phyloP scores from a whole-genome alignment of 2,797 vertebrate genomes.

The Malurus splendens region DNA sequence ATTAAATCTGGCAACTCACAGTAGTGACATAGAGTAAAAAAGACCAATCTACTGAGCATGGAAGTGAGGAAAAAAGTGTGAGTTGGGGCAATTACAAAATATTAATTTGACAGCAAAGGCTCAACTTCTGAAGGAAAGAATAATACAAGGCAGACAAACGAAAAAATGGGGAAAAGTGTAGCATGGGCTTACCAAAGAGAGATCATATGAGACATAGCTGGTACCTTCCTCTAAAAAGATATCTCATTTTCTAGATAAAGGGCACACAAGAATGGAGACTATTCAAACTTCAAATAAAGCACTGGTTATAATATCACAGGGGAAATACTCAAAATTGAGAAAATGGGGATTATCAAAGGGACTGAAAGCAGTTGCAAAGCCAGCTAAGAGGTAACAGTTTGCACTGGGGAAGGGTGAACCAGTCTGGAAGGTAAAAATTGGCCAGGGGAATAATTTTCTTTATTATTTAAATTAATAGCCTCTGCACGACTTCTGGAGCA shows the following conservation, averaged over 20 bases:
- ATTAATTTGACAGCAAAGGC: not conserved
- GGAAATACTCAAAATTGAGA: not conserved
- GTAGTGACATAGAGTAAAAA: not conserved
- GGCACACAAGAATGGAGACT: not conserved
- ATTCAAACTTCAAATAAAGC: not conserved
- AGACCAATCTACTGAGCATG: not conserved
- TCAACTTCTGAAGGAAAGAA: not conserved
- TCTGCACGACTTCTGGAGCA: not conserved
- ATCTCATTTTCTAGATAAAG: not conserved
- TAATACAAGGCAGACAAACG: not conserved
- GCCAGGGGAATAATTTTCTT: slow-evolving; percentile 1
- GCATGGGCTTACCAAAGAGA: not conserved
- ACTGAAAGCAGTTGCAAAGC: not conserved
- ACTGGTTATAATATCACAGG: not conserved
- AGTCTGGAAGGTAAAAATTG: not conserved
- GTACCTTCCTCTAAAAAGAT: not conserved
- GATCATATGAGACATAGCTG: accelerated
- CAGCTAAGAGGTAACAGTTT: not conserved
- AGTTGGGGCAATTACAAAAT: not conserved
- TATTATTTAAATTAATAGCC: slow-evolving; percentile 31
- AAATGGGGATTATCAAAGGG: not conserved
- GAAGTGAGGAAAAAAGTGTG: not conserved
- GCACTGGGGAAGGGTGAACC: not conserved
- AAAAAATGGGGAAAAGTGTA: not conserved
- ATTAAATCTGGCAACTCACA: not conserved